Evolutionary conservation across 2,888 invertebrate species (phyloP).

Genomic region (Lordiphosa andalusiaca): DNA sequence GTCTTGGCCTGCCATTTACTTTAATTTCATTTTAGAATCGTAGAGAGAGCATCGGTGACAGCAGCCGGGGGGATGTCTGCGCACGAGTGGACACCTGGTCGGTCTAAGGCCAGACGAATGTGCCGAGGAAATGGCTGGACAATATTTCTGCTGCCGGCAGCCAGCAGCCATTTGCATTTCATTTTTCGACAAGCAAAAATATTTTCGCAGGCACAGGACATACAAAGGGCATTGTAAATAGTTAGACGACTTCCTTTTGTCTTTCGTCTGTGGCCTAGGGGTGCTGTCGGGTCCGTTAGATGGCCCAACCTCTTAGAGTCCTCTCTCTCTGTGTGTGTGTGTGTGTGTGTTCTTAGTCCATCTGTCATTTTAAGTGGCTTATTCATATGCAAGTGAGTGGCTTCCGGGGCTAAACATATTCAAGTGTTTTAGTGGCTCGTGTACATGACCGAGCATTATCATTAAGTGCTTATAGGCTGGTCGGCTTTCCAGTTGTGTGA

Average conservation of each 20-base stretch:
- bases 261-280: constrained; percentile 53
- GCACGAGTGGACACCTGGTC: constrained; percentile 55
- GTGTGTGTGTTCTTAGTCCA: constrained; percentile 48
- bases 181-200: constrained; percentile 64
- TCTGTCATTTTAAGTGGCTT: constrained; percentile 78
- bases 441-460: constrained; percentile 74
- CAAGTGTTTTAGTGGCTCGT: constrained; percentile 71
- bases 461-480: constrained; percentile 74
- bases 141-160: constrained; percentile 51
- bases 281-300: constrained; percentile 20
- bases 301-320: constrained; percentile 8
- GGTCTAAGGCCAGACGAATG: constrained; percentile 49
- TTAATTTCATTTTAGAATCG: constrained; percentile 23
- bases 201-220: constrained; percentile 49
- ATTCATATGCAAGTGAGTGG: constrained; percentile 77
- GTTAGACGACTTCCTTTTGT: constrained; percentile 66
- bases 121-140: constrained; percentile 38
- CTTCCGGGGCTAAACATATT: constrained; percentile 75
- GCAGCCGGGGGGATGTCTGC: constrained; percentile 14
- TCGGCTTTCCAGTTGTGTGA: constrained; percentile 15
- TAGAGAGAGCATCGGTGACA: constrained; percentile 5
- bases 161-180: constrained; percentile 66
- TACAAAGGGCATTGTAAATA: constrained; percentile 52
- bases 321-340: constrained; percentile 1
- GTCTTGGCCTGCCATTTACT: constrained; percentile 31